Evolutionary conservation across 2,113 vertebrate species (phyloP).

Genomic region (Nycticorax nycticorax): DNA sequence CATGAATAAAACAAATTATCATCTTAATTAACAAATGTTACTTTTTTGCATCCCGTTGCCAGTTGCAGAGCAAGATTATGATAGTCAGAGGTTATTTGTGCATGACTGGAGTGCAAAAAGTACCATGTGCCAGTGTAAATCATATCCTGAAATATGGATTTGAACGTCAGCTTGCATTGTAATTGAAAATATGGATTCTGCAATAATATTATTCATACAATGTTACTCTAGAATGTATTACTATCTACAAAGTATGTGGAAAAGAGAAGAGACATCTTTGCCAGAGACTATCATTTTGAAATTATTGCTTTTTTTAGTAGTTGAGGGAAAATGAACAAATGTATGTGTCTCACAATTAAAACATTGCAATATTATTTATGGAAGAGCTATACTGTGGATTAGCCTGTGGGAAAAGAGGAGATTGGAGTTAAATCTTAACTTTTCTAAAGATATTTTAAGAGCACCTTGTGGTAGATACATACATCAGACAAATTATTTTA

Average conservation of each 20-base stretch:
- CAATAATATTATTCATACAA: not conserved
- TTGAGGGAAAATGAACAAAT: not conserved
- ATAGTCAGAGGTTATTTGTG: not conserved
- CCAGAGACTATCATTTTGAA: not conserved
- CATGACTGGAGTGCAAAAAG: not conserved
- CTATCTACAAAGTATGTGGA: not conserved
- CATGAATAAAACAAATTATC: not conserved
- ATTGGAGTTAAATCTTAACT: not conserved
- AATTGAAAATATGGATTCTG: not conserved
- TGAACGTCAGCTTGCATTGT: not conserved
- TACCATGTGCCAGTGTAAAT: not conserved
- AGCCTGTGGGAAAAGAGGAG: not conserved
- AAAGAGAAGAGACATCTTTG: not conserved
- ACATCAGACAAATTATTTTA: not conserved
- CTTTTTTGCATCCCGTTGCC: not conserved
- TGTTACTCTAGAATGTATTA: not conserved
- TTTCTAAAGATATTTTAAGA: not conserved
- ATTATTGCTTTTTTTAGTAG: not conserved
- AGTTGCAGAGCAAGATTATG: not conserved
- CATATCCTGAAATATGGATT: not conserved
- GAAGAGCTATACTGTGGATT: not conserved
- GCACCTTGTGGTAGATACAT: not conserved
- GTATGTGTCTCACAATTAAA: not conserved
- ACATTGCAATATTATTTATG: not conserved
- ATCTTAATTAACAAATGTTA: not conserved